Base-by-base conservation (phyloP, 2,888 invertebrate genomes). In the Athetis lepigone region DNA sequence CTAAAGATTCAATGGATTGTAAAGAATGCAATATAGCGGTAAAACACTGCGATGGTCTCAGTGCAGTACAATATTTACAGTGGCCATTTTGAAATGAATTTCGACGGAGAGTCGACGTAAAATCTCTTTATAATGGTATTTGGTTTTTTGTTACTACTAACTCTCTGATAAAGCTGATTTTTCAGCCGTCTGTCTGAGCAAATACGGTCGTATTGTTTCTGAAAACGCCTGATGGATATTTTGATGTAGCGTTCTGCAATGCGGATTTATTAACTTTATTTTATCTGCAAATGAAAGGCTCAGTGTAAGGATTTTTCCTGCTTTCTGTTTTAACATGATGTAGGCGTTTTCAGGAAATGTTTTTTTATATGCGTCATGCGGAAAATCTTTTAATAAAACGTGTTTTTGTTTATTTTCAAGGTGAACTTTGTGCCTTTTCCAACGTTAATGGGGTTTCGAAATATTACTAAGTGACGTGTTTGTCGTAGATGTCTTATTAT, bases 1-100 rank as follows among this genome's bases (percentile, higher is more conserved):
- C 86, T 88, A 86, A 88, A 86, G 85, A 87, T 83, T 90, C 90
- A 91, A 91, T 91, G 91, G 88, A 78, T 91, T 86, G 91, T 88
- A 88, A 88, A 90, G 83, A 88, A 88, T 88, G 89, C 88, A 86
- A 83, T 84, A 81, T 84, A 81, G 83, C 86, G 81, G 85, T 90
- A 86, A 87, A 89, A 85, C 80, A 85, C 81, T 79, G 80, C 77
- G 78, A 85, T 83, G 73, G 80, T 82, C 85, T 83, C 74, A 77
- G 82, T 78, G 79, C 80, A 67, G 55, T 60, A 65, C 81, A 81
- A 80, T 86, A 85, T 88, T 85, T 85, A 85, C 70, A 66, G 72
- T 54, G 50, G 54, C 61, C 67, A 75, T 81, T 76, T 46, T 59
- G 39, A 79, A 82, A 85, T 82, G 66, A 79, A 83, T 80, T 77